Conservation (phyloP, 2,113 vertebrate species). For the Lynx canadensis region DNA sequence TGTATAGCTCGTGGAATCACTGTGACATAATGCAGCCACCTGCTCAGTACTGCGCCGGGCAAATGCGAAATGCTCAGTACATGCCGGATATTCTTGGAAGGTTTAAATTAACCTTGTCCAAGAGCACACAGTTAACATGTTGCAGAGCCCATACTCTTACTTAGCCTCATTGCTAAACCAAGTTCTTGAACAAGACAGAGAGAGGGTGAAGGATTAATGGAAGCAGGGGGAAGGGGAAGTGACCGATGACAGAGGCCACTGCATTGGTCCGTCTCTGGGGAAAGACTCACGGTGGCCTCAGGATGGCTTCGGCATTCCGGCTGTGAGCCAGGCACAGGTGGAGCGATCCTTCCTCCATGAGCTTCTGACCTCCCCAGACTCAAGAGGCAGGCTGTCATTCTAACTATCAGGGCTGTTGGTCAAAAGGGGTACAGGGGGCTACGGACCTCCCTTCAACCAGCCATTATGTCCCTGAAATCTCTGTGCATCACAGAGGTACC, state of each 20-base stretch:
- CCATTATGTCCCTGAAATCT: neutral
- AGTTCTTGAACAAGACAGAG: neutral
- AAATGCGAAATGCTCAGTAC: rapidly evolving
- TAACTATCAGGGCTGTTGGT: neutral
- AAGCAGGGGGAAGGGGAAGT: rapidly evolving
- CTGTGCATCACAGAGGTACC: neutral
- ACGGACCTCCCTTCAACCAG: neutral
- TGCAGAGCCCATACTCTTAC: neutral
- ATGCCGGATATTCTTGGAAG: neutral
- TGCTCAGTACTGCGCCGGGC: neutral
- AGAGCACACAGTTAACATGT: too few species aligned
- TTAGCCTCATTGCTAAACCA: neutral
- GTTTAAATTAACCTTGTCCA: too few species aligned
- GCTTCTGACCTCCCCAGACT: neutral
- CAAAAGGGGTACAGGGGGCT: neutral
- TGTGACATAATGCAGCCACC: rapidly evolving
- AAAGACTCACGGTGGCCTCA: neutral
- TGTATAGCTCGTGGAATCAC: rapidly evolving
- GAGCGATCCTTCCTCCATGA: neutral
- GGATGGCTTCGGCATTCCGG: neutral
- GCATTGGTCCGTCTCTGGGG: rapidly evolving
- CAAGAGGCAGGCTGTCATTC: neutral
- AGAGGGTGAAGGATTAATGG: neutral
- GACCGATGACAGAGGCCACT: neutral
- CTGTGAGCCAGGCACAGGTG: neutral